Conservation (phyloP, 2,888 invertebrate genomes). For the Cynaeus angustus region DNA sequence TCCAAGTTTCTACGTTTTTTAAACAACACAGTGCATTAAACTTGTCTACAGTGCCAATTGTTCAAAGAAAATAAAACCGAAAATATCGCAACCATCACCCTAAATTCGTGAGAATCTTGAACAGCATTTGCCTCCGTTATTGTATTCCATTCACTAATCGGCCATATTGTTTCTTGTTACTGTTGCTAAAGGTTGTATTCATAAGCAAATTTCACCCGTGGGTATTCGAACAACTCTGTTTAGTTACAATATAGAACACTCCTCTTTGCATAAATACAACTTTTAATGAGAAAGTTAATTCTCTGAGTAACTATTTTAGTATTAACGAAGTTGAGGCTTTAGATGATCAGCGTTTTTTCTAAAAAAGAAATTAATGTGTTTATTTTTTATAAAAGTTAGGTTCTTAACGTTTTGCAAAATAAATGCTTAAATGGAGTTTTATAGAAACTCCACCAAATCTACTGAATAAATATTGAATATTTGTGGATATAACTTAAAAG, state of each 20-base stretch:
- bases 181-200: constrained; percentile 31
- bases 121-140: background rate
- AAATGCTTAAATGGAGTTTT: too few species aligned
- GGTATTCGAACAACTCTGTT: constrained; percentile 36
- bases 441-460: too few species aligned
- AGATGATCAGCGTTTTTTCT: background rate
- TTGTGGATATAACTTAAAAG: too few species aligned
- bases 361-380: background rate
- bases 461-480: too few species aligned
- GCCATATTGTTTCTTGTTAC: constrained; percentile 37
- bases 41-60: too few species aligned
- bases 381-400: too few species aligned
- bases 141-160: constrained; percentile 27
- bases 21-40: constrained; percentile 16
- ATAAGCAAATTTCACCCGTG: constrained; percentile 38
- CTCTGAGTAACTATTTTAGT: constrained; percentile 18
- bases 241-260: constrained; percentile 17
- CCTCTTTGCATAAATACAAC: constrained; percentile 39
- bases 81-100: too few species aligned
- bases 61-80: too few species aligned
- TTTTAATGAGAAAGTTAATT: constrained; percentile 35
- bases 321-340: background rate
- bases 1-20: constrained; percentile 37
- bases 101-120: background rate
- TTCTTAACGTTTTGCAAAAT: too few species aligned